Evolutionary conservation across 1,140 invertebrate genomes (phyloP).

Genomic region (Microplitis demolitor): DNA sequence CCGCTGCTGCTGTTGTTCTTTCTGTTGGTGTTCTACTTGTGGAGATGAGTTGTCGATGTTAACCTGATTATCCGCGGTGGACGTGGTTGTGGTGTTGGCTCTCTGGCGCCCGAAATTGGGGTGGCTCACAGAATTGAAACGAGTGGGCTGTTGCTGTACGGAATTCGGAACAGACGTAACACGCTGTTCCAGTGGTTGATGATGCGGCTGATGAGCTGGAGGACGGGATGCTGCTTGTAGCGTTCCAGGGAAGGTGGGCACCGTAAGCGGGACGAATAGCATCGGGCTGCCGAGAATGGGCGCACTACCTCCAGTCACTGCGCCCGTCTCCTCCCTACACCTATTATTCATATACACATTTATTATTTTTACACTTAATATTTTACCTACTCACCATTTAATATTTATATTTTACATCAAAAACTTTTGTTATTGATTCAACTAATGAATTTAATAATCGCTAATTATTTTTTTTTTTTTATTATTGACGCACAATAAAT

Average conservation of each 20-base stretch:
- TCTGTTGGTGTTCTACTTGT: slow-evolving; percentile 54
- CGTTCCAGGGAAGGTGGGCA: slow-evolving; percentile 58
- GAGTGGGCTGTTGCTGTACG: slow-evolving; percentile 41
- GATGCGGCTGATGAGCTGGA: slow-evolving; percentile 55
- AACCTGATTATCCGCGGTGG: slow-evolving; percentile 48
- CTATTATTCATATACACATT: slow-evolving; percentile 42
- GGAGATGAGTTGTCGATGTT: slow-evolving; percentile 58
- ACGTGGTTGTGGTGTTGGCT: slow-evolving; percentile 49
- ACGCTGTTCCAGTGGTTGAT: slow-evolving; percentile 49
- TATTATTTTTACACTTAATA: slow-evolving; percentile 39
- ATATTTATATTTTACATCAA: background rate
- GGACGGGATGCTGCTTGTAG: slow-evolving; percentile 51
- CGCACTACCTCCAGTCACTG: slow-evolving; percentile 62
- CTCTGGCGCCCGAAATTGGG: slow-evolving; percentile 58
- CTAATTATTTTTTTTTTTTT: too few relatives aligned
- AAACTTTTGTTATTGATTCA: too few relatives aligned
- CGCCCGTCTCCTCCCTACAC: slow-evolving; percentile 62
- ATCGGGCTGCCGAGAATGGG: slow-evolving; percentile 62
- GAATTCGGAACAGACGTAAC: slow-evolving; percentile 41
- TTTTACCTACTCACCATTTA: slow-evolving; percentile 41
- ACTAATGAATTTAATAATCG: too few relatives aligned
- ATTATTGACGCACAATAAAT: too few relatives aligned
- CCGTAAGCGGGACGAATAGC: slow-evolving; percentile 64
- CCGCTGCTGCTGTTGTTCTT: slow-evolving; percentile 45
- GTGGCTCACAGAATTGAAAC: slow-evolving; percentile 52